Evolutionary conservation across 1,140 invertebrate species (phyloP), one percentile per base, ranked within the genome.

Genomic region (Pseudomyrmex concolor): DNA sequence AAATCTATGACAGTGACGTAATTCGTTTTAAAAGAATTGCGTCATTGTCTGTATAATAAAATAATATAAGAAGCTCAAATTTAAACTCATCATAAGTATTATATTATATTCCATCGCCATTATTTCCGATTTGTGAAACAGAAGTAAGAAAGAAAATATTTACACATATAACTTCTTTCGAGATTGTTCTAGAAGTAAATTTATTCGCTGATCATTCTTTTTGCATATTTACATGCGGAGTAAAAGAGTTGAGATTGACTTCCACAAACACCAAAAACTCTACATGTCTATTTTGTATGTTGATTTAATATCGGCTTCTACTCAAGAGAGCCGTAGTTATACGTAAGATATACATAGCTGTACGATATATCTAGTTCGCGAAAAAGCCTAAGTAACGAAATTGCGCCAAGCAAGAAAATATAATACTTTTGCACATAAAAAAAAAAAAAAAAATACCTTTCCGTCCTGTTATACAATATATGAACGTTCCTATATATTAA

Each of bases 391-490:
- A 71, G 12, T 60, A 22, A 80, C 19, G 19, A 80, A 80, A 70
- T 70, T 22, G 51, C 63, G 74, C 54, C 64, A 66, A 78, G 64
- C 43, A 68, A 59, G 19, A 43, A 80, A 12, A 70, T 59, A 57
- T 54, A 17, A 77, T 48, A 78, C 25, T 9, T 78, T 78, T 78
- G 76, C 76, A 78, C 62, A 2, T 25, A 25, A 34, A 34, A 34
- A 34, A 34, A 34, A 34, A 34, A 34, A 7, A 34, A 34, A 34
- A 7, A 34, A 57, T 13, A 77, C 19, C 12, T 80, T 80, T 71
- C 76, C 76, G 76, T 80, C 76, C 76, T 80, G 15, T 80, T 80
- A 71, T 34, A 78, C 15, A 34, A 34, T 7, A 34, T 34, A 80
- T 1, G 55, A 78, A 70, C 45, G 76, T 80, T 80, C 76, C 76